Base-by-base conservation (phyloP, 2,888 invertebrate species). In the Nomada flava region DNA sequence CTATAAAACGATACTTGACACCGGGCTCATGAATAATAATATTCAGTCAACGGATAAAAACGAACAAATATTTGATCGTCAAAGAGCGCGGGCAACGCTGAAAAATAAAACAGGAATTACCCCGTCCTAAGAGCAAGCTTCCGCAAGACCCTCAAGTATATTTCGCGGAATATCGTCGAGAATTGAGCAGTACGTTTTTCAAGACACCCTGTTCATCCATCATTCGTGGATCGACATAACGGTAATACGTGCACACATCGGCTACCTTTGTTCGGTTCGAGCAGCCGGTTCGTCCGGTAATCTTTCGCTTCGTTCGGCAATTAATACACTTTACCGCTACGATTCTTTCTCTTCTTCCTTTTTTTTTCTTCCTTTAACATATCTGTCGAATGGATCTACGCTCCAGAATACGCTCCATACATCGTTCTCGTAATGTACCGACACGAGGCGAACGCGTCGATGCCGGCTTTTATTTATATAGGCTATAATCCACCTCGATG, bases 271-370 rank as follows among this genome's bases (percentile, higher is more conserved):
- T 88, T 83, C 74, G 75, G 55, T 60, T 73, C 53, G 62, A 59
- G 67, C 60, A 69, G 77, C 77, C 69, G 70, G 67, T 71, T 57
- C 68, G 59, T 81, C 83, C 84, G 76, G 79, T 79, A 83, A 86
- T 88, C 77, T 87, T 80, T 87, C 81, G 77, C 71, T 74, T 84
- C 80, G 80, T 70, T 79, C 73, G 83, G 75, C 76, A 89, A 89
- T 88, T 89, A 88, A 88, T 86, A 86, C 82, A 64, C 80, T 88
- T 86, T 88, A 88, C 88, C 83, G 86, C 88, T 86, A 88, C 53
- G 57, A 69, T 47, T 82, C 36, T 36, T 36, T 36, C 36, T 36
- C 83, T 85, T 57, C 20, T 13, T 47, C 15, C 47, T 57, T 23
- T 83, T 36, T 36, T 77, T 85, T 85, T 57, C 20, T 23, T 2